Evolutionary conservation across 2,888 invertebrate genomes (phyloP), one percentile per base, ranked within the genome.

Genomic region (Agapetus fuscipes): DNA sequence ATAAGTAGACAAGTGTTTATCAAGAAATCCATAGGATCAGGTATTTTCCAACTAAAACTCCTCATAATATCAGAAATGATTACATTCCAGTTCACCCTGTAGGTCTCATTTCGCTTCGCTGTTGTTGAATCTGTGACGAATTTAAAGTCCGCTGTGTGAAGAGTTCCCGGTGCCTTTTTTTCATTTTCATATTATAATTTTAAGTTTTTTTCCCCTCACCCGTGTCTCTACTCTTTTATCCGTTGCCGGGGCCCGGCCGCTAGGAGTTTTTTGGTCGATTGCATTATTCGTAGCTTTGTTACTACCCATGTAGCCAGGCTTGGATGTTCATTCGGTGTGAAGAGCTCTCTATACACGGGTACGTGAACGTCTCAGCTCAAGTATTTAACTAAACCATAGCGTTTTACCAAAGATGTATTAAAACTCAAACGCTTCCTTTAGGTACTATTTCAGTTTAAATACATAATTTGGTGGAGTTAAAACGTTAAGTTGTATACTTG

Each of bases 131-230:
- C 47, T 47, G 47, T 47, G 47, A 47, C 47, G 47, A 47, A 47
- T 47, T 37, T 35, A 33, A 30, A 32, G 39, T 41, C 44, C 44
- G 47, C 44, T 47, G 44, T 47, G 44, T 44, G 44, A 47, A 47
- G 47, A 44, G 38, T 37, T 30, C 40, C 31, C 36, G 30, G 31
- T 24, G 30, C 30, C 12, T 28, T 43, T 46, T 45, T 41, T 46
- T 41, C 31, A 37, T 41, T 46, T 46, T 46, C 39, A 44, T 41
- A 46, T 46, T 46, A 46, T 46, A 41, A 46, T 46, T 46, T 46
- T 17, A 14, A 35, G 34, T 37, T 39, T 45, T 39, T 42, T 38
- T 34, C 31, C 24, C 28, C 28, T 28, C 32, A 35, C 36, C 32
- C 39, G 26, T 36, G 43, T 35, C 33, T 41, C 34, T 14, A 32